phyloP scores from a whole-genome alignment of 1,140 invertebrate species.

The Atta colombica region DNA sequence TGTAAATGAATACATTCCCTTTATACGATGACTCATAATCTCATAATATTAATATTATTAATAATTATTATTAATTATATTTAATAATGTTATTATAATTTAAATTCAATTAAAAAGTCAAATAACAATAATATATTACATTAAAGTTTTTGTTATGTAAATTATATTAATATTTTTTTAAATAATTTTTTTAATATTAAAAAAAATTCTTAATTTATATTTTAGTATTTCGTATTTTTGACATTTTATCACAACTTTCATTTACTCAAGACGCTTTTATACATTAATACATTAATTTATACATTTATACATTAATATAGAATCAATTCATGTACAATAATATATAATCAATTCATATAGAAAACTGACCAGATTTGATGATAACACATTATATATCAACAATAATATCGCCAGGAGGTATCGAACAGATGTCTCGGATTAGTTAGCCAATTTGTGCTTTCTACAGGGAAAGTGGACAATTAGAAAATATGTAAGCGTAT shows the following conservation, averaged over 20 bases:
- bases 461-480: conserved; percentile 43
- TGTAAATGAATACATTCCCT: neutral
- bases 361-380: neutral
- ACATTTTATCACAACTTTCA: neutral
- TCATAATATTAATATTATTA: neutral
- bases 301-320: neutral
- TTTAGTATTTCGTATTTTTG: neutral
- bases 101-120: neutral
- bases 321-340: neutral
- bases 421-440: conserved; percentile 1
- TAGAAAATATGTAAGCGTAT: conserved; percentile 34
- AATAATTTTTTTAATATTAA: neutral
- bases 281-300: too few species aligned
- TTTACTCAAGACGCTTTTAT: neutral
- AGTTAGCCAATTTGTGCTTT: neutral
- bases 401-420: neutral
- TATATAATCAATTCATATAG: neutral
- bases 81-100: neutral
- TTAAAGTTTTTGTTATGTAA: neutral
- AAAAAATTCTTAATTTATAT: neutral
- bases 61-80: neutral
- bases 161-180: too few species aligned
- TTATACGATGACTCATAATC: conserved; percentile 8
- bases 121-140: neutral
- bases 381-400: neutral